Conservation (phyloP, 2,888 invertebrate species). For the Schizaphis graminum region DNA sequence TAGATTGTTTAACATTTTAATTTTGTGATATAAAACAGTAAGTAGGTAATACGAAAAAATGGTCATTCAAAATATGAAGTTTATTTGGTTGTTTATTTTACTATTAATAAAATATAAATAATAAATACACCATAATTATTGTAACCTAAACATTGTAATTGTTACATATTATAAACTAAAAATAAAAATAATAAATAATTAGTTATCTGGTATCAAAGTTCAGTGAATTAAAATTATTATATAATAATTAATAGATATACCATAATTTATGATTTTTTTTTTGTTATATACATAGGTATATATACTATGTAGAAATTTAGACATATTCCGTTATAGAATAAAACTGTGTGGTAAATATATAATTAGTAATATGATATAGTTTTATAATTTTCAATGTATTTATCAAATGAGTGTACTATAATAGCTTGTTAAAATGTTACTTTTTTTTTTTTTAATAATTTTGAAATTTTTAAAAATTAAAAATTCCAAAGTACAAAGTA, state of each 20-base stretch:
- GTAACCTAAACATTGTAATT: background rate
- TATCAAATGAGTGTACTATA: background rate
- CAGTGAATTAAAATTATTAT: slow-evolving; percentile 1
- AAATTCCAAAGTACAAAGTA: background rate
- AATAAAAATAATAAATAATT: background rate
- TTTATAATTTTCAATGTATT: background rate
- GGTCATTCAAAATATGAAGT: background rate
- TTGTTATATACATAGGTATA: background rate
- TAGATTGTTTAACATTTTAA: background rate
- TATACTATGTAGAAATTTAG: too few species aligned
- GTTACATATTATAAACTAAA: background rate
- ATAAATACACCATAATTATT: background rate
- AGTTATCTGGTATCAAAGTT: slow-evolving; percentile 32
- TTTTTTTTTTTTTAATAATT: background rate
- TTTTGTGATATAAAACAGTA: background rate
- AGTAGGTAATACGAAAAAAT: background rate
- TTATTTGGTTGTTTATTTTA: background rate
- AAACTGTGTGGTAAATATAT: slow-evolving; percentile 13
- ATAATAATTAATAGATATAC: background rate
- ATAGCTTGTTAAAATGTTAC: background rate
- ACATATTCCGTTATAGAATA: background rate
- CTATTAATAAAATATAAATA: background rate
- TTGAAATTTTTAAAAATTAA: background rate
- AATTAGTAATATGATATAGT: slow-evolving; percentile 16
- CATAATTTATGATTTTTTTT: background rate